Percentiles rank a stretch among this genome's conserved stretches.
Conservation (phyloP, 2,113 vertebrate genomes). For the Bathybates hornii region DNA sequence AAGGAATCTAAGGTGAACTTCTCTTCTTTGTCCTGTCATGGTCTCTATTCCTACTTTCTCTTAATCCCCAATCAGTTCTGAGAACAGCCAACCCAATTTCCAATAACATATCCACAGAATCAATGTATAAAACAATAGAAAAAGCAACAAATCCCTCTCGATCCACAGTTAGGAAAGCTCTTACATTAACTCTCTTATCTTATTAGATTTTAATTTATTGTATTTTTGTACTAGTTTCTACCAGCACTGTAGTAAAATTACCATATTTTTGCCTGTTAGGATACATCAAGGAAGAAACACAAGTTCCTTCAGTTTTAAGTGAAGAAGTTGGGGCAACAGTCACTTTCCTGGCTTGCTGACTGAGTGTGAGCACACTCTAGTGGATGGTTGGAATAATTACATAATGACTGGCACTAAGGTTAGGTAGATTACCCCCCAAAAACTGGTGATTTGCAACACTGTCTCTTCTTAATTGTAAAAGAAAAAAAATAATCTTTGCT, state of each 20-base stretch:
- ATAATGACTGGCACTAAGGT: not conserved
- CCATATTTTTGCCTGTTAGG: not conserved
- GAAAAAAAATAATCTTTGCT: not conserved
- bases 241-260: not conserved
- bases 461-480: not conserved
- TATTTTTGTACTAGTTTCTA: not conserved
- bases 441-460: not conserved
- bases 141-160: not conserved
- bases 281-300: not conserved
- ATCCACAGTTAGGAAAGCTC: not conserved
- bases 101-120: not conserved
- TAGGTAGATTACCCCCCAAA: not conserved
- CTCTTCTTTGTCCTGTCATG: not conserved
- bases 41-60: not conserved
- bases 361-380: conserved; percentile 29
- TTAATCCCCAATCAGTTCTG: not conserved
- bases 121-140: not conserved
- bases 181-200: not conserved
- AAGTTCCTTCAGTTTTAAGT: not conserved
- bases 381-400: not conserved
- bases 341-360: not conserved
- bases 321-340: not conserved
- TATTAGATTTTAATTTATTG: not conserved
- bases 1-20: conserved; percentile 18
- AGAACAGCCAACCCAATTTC: not conserved